A percentile compares a stretch with the other conserved stretches of the same genome.
Evolutionary conservation across 2,888 invertebrate genomes (phyloP).

Genomic region (Arrhopalites spinosus): DNA sequence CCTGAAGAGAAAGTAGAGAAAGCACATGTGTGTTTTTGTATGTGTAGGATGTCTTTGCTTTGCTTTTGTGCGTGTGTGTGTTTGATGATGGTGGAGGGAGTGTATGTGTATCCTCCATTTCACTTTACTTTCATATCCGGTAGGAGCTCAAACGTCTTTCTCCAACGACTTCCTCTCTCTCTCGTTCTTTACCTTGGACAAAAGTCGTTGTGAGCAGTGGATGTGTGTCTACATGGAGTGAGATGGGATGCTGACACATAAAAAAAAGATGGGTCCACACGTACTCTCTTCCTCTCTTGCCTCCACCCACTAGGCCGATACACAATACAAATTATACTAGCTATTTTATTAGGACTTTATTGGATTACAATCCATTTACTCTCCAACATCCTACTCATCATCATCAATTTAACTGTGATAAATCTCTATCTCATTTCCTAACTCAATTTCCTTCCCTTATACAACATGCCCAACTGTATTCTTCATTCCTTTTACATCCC

Average conservation of each 20-base stretch:
- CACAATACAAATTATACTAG: constrained; percentile 21
- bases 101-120: neutral
- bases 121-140: constrained; percentile 2
- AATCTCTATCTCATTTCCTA: neutral
- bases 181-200: neutral
- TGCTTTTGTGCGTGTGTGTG: neutral
- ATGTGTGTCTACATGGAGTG: too few species aligned
- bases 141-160: neutral
- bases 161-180: neutral
- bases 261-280: too few species aligned
- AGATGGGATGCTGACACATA: too few species aligned
- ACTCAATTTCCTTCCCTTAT: constrained; percentile 6
- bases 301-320: neutral
- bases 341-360: constrained; percentile 8
- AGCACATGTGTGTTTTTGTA: neutral
- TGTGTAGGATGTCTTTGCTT: neutral
- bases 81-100: neutral
- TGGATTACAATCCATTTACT: constrained; percentile 17
- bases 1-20: too few species aligned
- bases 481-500: neutral
- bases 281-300: too few species aligned
- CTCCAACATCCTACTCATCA: neutral
- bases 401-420: neutral
- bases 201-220: neutral
- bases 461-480: neutral